A percentile compares a stretch with the other conserved stretches of the same genome.
Conservation (phyloP, 2,797 vertebrate genomes). For the Sternotherus odoratus region DNA sequence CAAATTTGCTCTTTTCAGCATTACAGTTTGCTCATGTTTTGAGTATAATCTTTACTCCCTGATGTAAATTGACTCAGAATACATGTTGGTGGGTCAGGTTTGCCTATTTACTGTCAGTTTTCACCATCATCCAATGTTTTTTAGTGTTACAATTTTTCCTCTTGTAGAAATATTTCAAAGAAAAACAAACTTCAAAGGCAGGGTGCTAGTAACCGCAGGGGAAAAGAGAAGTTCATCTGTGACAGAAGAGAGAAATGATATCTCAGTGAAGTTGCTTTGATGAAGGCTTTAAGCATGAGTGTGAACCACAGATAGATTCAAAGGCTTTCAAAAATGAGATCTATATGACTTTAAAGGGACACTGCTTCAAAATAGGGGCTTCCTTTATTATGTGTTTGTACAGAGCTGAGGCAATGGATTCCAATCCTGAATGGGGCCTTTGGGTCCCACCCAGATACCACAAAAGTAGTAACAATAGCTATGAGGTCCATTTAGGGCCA, state of each 20-base stretch:
- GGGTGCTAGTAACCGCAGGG: constrained; percentile 16
- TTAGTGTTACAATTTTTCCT: constrained; percentile 34
- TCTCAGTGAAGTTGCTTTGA: neutral
- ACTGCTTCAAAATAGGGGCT: neutral
- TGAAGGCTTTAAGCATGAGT: neutral
- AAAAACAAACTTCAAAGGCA: constrained; percentile 57
- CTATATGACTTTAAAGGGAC: neutral
- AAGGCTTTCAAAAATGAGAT: constrained; percentile 24
- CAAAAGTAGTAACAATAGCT: neutral
- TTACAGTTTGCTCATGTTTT: constrained; percentile 26
- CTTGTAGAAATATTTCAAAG: constrained; percentile 39
- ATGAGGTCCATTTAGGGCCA: neutral
- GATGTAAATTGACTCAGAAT: constrained; percentile 56
- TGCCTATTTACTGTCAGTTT: constrained; percentile 65
- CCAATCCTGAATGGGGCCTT: neutral
- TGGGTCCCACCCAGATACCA: too few relatives aligned
- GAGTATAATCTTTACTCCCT: constrained; percentile 34
- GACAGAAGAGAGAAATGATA: neutral
- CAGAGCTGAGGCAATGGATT: neutral
- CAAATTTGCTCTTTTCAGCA: neutral
- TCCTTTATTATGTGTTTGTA: neutral
- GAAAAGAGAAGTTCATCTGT: constrained; percentile 17
- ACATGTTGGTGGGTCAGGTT: constrained; percentile 49
- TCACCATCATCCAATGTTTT: constrained; percentile 45
- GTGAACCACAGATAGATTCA: constrained; percentile 22